Conservation (phyloP, 2,113 vertebrate genomes). For the Neodontobutis hainanensis region DNA sequence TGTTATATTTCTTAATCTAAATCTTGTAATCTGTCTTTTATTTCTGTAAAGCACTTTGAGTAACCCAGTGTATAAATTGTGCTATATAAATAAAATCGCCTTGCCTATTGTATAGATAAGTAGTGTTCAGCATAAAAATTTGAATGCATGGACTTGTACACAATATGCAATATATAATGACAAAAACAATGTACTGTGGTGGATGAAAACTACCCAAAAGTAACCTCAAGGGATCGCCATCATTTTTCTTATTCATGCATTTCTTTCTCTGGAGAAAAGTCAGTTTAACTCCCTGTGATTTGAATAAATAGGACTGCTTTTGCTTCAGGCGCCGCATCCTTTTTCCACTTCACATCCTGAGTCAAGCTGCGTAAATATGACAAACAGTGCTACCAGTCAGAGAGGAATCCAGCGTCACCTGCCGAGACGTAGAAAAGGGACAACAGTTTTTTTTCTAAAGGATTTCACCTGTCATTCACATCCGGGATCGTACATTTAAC, state of each 20-base stretch:
- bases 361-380: conserved; percentile 51
- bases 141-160: no score
- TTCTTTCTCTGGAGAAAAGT: background rate
- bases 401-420: conserved; percentile 32
- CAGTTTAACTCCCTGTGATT: conserved; percentile 20
- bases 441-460: conserved; percentile 33
- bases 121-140: no score
- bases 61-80: no score
- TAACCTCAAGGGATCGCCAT: conserved; percentile 14
- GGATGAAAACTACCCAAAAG: background rate
- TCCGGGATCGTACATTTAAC: conserved; percentile 9
- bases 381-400: conserved; percentile 43
- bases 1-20: no score
- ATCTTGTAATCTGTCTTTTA: no score
- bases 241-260: conserved; percentile 32
- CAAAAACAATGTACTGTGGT: no score
- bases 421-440: conserved; percentile 17
- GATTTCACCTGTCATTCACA: conserved; percentile 29
- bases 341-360: conserved; percentile 47
- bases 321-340: conserved; percentile 36
- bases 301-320: conserved; percentile 45
- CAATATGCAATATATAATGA: no score
- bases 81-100: no score
- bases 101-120: no score
- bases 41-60: no score